phyloP scores from a whole-genome alignment of 1,140 invertebrate genomes.

The Samia ricini region DNA sequence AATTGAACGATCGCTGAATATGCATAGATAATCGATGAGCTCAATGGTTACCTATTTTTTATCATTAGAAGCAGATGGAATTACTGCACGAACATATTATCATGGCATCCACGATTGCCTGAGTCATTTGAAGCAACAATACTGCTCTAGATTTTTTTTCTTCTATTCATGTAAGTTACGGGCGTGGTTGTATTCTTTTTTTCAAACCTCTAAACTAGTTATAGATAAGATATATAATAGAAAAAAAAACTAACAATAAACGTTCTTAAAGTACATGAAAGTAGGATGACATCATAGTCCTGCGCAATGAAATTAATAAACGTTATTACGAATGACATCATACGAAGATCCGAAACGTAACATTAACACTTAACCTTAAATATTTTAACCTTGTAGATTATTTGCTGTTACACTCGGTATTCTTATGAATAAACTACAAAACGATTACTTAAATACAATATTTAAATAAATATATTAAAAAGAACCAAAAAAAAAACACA shows the following conservation, averaged over 20 bases:
- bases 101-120: constrained; percentile 19
- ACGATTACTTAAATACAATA: neutral
- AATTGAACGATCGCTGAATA: constrained; percentile 24
- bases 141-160: constrained; percentile 1
- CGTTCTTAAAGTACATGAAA: neutral
- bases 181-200: constrained; percentile 17
- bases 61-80: constrained; percentile 32
- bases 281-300: constrained; percentile 31
- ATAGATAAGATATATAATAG: neutral
- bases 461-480: neutral
- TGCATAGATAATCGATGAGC: constrained; percentile 30
- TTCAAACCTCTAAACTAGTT: neutral
- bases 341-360: constrained; percentile 12
- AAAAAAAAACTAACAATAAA: neutral
- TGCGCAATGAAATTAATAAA: constrained; percentile 7
- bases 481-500: neutral
- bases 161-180: constrained; percentile 3
- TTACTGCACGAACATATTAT: constrained; percentile 20
- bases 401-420: neutral
- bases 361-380: constrained; percentile 14
- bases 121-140: constrained; percentile 21
- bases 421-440: neutral
- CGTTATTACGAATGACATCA: constrained; percentile 30
- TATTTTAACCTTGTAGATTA: constrained; percentile 17
- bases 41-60: constrained; percentile 43